These are phyloP conservation scores for Hirundichthys speculiger DNA, from an alignment of 2,113 vertebrate species.

Conservation along the genomic window DNA sequence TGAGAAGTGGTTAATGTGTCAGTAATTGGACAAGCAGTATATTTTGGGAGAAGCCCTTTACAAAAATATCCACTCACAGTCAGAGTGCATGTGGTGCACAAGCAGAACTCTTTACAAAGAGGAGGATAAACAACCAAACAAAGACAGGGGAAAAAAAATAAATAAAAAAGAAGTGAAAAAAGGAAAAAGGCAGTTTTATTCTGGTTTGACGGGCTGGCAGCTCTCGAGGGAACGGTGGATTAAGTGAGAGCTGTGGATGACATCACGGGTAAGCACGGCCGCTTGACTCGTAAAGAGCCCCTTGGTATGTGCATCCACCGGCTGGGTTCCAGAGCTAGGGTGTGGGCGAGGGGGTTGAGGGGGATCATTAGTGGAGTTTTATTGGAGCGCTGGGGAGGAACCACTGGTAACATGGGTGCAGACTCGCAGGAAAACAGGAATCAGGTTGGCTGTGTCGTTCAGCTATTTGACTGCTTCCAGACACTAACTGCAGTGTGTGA, in stretches of 20 bases:
- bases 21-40: conserved; percentile 81
- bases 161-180: conserved; percentile 13
- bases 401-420: conserved; percentile 74
- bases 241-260: conserved; percentile 73
- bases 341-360: conserved; percentile 65
- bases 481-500: conserved; percentile 48
- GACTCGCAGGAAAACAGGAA: conserved; percentile 77
- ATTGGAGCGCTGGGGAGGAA: conserved; percentile 76
- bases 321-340: conserved; percentile 70
- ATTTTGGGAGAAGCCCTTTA: conserved; percentile 72
- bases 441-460: conserved; percentile 65
- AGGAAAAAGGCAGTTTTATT: conserved; percentile 48
- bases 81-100: conserved; percentile 25
- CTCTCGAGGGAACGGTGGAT: conserved; percentile 59
- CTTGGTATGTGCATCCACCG: conserved; percentile 70
- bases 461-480: conserved; percentile 81
- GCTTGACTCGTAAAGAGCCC: conserved; percentile 74
- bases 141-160: conserved; percentile 33
- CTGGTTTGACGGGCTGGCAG: conserved; percentile 55
- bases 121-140: conserved; percentile 61
- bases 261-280: conserved; percentile 70
- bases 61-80: conserved; percentile 73
- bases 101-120: conserved; percentile 71
- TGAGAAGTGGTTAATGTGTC: conserved; percentile 90
- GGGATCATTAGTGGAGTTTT: conserved; percentile 81